Evolutionary conservation across 1,140 invertebrate species (phyloP).

Genomic region (Zaprionus ghesquierei): DNA sequence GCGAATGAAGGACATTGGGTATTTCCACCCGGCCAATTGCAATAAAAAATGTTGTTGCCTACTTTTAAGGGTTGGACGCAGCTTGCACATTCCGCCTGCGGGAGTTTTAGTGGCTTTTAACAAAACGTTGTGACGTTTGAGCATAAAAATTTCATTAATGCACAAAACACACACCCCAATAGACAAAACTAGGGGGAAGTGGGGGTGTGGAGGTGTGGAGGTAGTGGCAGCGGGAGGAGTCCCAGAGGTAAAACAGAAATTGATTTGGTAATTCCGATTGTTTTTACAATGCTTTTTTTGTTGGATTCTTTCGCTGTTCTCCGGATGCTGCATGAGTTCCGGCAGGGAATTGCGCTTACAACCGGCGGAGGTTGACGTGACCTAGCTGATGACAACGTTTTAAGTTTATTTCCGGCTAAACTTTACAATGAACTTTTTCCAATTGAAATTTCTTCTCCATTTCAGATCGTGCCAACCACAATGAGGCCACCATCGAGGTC

Average conservation of each 20-base stretch:
- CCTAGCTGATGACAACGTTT: background rate
- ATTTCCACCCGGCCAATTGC: slow-evolving; percentile 48
- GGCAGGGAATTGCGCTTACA: background rate
- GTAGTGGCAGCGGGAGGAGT: slow-evolving; percentile 4
- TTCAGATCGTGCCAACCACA: slow-evolving; percentile 78
- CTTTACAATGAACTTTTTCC: background rate
- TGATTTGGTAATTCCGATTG: slow-evolving; percentile 70
- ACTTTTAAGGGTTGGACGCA: slow-evolving; percentile 67
- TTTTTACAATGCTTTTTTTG: slow-evolving; percentile 23
- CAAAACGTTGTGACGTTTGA: slow-evolving; percentile 46
- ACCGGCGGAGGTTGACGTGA: background rate
- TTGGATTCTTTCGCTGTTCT: background rate
- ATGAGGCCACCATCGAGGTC: slow-evolving; percentile 69
- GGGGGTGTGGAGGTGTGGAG: too few relatives aligned
- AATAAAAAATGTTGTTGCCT: slow-evolving; percentile 64
- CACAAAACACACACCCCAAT: slow-evolving; percentile 40
- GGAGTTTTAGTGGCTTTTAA: slow-evolving; percentile 62
- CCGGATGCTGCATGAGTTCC: slow-evolving; percentile 5
- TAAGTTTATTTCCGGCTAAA: background rate
- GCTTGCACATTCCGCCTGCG: slow-evolving; percentile 48
- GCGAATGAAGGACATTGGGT: slow-evolving; percentile 20
- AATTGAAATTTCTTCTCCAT: background rate
- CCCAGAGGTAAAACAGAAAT: slow-evolving; percentile 51
- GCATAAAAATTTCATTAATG: slow-evolving; percentile 74
- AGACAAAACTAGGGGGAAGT: slow-evolving; percentile 36